Percentiles rank a stretch among this genome's conserved stretches.
These are phyloP conservation scores for Bombus consobrinus DNA, from an alignment of 1,140 invertebrate genomes.

Conservation along the genomic window DNA sequence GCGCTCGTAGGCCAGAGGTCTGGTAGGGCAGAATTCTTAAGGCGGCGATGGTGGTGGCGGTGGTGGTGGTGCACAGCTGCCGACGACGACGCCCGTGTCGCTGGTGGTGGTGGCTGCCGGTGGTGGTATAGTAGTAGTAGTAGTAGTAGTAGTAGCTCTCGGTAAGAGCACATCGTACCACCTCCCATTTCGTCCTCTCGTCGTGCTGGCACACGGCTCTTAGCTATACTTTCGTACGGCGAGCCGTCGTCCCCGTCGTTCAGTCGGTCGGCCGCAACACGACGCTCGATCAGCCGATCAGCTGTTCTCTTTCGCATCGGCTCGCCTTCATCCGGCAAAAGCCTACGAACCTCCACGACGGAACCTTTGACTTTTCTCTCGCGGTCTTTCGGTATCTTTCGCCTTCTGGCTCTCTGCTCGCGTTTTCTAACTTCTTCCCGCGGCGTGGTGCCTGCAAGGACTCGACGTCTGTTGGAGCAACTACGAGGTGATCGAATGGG, in stretches of 20 bases:
- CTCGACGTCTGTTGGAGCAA: background rate
- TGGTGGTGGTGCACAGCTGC: conserved; percentile 36
- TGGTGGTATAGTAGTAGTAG: conserved; percentile 62
- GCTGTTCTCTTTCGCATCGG: conserved; percentile 49
- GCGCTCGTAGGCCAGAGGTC: background rate
- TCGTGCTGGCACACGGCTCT: conserved; percentile 49
- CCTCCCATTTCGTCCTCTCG: conserved; percentile 67
- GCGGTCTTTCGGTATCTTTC: background rate
- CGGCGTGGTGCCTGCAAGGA: background rate
- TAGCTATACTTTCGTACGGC: conserved; percentile 63
- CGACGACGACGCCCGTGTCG: conserved; percentile 35
- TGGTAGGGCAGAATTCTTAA: conserved; percentile 63
- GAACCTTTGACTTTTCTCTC: background rate
- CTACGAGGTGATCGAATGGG: background rate
- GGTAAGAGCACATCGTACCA: conserved; percentile 70
- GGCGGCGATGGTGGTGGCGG: conserved; percentile 35
- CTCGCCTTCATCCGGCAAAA: background rate
- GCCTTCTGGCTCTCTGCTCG: background rate
- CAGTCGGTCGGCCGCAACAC: conserved; percentile 62
- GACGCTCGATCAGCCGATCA: conserved; percentile 65
- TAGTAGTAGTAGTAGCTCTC: conserved; percentile 70
- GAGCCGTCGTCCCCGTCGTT: conserved; percentile 56
- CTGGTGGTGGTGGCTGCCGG: conserved; percentile 26
- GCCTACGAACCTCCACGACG: background rate
- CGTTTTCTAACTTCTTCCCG: too few species aligned